Evolutionary conservation across 2,888 invertebrate genomes (phyloP), one percentile per base, ranked within the genome.

Genomic region (Invenusta paracnida): DNA sequence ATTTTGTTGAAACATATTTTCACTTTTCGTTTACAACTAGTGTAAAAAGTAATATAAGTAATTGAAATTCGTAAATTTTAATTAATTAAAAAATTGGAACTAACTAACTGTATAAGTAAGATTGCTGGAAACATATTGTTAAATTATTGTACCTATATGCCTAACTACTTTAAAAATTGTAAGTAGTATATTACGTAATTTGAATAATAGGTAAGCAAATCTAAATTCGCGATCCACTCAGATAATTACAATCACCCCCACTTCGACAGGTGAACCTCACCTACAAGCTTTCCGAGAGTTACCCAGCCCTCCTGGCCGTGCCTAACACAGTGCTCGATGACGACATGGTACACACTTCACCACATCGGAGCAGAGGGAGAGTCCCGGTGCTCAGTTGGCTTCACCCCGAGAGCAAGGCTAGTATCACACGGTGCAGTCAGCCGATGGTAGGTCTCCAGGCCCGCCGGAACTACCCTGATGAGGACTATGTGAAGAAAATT

Each of bases 331-430:
- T 25, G 23, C 17, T 13, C 17, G 73, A 73, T 23, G 23, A 73
- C 5, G 23, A 23, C 27, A 13, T 73, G 27, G 27, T 73, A 25
- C 23, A 73, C 73, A 25, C 27, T 2, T 13, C 73, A 2, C 17
- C 17, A 5, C 73, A 73, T 23, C 29, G 83, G 25, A 83, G 48
- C 13, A 25, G 84, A 73, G 67, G 86, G 17, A 23, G 83, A 5
- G 17, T 86, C 13, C 73, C 86, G 5, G 86, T 86, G 1, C 67
- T 86, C 17, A 30, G 29, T 30, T 84, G 84, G 83, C 25, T 85
- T 17, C 73, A 67, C 25, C 48, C 48, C 5, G 48, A 48, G 48
- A 48, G 48, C 48, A 48, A 48, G 48, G 48, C 48, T 5, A 67
- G 29, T 1, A 84, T 84, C 1, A 66, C 29, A 25, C 84, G 67